Base-by-base conservation (phyloP, 2,888 invertebrate species). In the Pandemis heparana region DNA sequence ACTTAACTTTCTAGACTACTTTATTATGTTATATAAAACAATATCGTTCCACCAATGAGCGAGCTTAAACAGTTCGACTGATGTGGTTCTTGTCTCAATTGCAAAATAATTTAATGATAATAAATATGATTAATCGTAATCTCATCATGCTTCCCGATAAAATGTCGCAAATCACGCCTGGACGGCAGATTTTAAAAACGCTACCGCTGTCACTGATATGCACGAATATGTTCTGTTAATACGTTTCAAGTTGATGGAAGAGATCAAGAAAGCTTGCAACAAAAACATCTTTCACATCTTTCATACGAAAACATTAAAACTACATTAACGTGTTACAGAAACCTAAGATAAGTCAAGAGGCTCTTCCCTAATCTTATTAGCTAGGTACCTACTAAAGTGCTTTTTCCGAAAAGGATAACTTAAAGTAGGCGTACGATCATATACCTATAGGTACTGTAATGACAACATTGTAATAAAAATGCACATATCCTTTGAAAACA, bases 121-220 rank as follows among this genome's bases (percentile, higher is more conserved):
- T 59, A 38, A 39, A 16, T 63, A 41, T 70, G 23, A 16, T 18
- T 71, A 67, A 64, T 65, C 66, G 38, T 16, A 51, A 38, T 46
- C 65, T 18, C 48, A 48, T 51, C 38, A 32, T 32, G 60, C 60
- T 60, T 53, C 7, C 5, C 51, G 70, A 70, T 70, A 70, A 70
- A 23, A 56, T 70, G 51, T 8, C 48, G n/a, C 41, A 43, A 23
- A 32, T 70, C 70, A 70, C 32, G 48, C 62, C 41, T n/a, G 48
- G 38, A 9, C 14, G 38, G 51, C 51, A 62, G 5, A 51, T 51
- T 4, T 51, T 48, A 39, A 48, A 53, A 43, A 38, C 46, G 38
- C 56, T 23, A 2, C 18, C 23, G 56, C 56, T 10, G 56, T 56
- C 23, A 12, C 12, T 6, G 56, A 23, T 12, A 23, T 12, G 18